Conservation (phyloP, 2,888 invertebrate species). For the Tineola bisselliella region DNA sequence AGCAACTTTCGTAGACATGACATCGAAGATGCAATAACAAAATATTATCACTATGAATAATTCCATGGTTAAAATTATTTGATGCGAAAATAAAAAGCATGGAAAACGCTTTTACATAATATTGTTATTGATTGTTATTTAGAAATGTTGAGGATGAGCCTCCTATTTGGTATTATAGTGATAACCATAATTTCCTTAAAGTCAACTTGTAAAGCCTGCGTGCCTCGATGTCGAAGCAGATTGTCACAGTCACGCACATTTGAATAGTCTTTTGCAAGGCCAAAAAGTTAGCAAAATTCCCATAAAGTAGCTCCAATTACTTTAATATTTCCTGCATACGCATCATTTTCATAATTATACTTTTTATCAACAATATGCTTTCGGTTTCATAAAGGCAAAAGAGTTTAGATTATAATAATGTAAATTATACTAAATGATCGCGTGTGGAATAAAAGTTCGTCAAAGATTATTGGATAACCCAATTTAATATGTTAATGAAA, state of each 20-base stretch:
- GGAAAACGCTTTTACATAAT: neutral
- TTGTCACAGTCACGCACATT: slow-evolving; percentile 10
- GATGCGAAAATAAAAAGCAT: neutral
- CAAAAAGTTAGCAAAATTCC: neutral
- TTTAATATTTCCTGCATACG: neutral
- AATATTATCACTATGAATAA: too few species aligned
- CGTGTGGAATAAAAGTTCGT: neutral
- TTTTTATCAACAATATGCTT: neutral
- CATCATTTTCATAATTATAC: neutral
- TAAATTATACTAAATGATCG: neutral
- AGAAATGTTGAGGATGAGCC: neutral
- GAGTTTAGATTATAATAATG: too few species aligned
- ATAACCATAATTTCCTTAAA: neutral
- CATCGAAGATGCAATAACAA: too few species aligned
- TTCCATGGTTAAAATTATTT: too few species aligned
- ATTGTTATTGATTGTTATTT: neutral
- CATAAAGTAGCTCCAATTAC: neutral
- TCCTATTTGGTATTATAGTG: neutral
- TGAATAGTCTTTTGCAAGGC: slow-evolving; percentile 13
- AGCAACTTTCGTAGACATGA: neutral
- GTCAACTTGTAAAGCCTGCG: neutral
- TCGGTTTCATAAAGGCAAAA: too few species aligned
- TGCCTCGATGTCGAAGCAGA: neutral
- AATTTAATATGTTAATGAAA: too few species aligned
- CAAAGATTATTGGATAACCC: neutral